These are phyloP conservation scores for Nematolebias whitei DNA, from an alignment of 2,113 vertebrate genomes.

Conservation along the genomic window DNA sequence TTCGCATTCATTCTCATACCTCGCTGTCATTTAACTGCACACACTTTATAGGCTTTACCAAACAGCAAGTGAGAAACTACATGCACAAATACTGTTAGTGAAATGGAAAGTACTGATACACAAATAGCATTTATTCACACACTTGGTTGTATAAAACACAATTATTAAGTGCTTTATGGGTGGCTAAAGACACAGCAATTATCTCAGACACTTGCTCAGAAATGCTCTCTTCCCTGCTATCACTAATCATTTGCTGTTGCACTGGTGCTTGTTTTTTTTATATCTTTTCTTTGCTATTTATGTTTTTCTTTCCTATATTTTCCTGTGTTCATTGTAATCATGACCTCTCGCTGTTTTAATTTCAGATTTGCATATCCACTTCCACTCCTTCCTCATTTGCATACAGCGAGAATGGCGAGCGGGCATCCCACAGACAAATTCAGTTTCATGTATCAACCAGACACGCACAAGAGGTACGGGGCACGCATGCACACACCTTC, in stretches of 20 bases:
- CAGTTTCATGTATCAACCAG: constrained; percentile 83
- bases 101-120: not conserved
- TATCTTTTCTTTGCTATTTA: constrained; percentile 6
- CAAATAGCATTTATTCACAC: not conserved
- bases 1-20: constrained; percentile 22
- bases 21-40: constrained; percentile 12
- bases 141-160: not conserved
- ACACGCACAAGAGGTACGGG: constrained; percentile 83
- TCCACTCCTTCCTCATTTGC: constrained; percentile 82
- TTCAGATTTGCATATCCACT: constrained; percentile 84
- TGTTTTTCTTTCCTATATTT: constrained; percentile 14
- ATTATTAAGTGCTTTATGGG: constrained; percentile 6
- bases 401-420: constrained; percentile 82
- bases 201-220: constrained; percentile 31
- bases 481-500: constrained; percentile 67
- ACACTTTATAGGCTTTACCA: not conserved
- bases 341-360: constrained; percentile 82
- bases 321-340: constrained; percentile 78
- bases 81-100: not conserved
- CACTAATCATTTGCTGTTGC: constrained; percentile 73
- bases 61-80: no score
- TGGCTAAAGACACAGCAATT: constrained; percentile 11
- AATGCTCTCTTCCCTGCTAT: constrained; percentile 45
- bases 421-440: constrained; percentile 83
- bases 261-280: constrained; percentile 67